Percentiles rank a stretch among this genome's conserved stretches.
phyloP scores from a whole-genome alignment of 2,113 vertebrate species.

The Otus sunia region DNA sequence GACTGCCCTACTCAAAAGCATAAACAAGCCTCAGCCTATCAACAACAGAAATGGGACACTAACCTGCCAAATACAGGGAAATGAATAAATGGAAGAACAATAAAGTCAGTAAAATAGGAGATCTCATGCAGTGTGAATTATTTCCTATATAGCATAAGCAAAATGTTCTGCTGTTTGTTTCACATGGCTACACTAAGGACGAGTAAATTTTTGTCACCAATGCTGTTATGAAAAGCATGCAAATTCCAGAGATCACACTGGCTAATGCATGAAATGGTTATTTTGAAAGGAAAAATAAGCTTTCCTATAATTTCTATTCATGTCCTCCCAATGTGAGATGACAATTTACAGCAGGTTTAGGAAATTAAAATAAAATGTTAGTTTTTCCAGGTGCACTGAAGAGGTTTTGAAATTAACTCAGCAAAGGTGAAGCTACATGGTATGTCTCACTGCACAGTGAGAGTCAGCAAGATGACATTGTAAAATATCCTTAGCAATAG shows the following conservation, averaged over 20 bases:
- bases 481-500: slow-evolving; percentile 50
- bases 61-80: slow-evolving; percentile 1
- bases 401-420: slow-evolving; percentile 36
- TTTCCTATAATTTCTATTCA: neutral
- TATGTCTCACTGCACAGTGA: slow-evolving; percentile 47
- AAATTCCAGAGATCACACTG: neutral
- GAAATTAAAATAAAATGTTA: slow-evolving; percentile 26
- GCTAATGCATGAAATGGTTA: neutral
- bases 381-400: neutral
- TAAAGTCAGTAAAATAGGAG: slow-evolving; percentile 17
- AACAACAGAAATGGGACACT: neutral
- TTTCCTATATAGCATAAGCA: neutral
- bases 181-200: neutral
- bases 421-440: slow-evolving; percentile 36
- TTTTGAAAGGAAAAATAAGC: neutral
- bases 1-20: neutral
- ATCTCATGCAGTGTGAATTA: neutral
- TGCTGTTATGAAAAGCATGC: neutral
- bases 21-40: slow-evolving; percentile 5
- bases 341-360: neutral
- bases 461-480: slow-evolving; percentile 60
- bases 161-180: slow-evolving; percentile 20
- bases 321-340: neutral
- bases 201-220: neutral
- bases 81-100: slow-evolving; percentile 4